Evolutionary conservation across 2,113 vertebrate species (phyloP), one percentile per base, ranked within the genome.

Genomic region (Esox niger): DNA sequence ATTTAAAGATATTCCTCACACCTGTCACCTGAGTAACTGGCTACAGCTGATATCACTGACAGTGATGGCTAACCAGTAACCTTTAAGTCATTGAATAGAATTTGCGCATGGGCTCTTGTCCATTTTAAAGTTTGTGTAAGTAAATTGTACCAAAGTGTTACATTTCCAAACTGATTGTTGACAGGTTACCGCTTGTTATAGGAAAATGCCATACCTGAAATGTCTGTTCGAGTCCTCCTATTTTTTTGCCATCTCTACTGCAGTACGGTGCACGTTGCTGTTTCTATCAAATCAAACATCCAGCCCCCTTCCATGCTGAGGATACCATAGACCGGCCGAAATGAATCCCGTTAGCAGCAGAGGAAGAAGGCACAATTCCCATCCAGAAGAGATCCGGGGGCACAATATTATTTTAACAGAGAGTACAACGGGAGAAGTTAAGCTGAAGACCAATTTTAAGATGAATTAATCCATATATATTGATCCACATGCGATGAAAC

Each of bases 191-290:
- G 38, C 23, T 54, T n/a, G 2, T 54, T 15, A 54, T 54, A 7
- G 9, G 31, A 52, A 47, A 75, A 31, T 76, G 15, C 17, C 20
- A 46, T 88, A 90, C 89, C 87, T 90, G 77, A 76, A 76, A 68
- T 15, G 79, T 78, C 30, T 70, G 58, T 74, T 68, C 6, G 59
- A 35, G 0, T 30, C 61, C 62, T 60, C 64, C 76, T 88, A 88
- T 77, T 78, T 80, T 74, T 75, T 85, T 63, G 35, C 81, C 91
- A 91, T 92, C 73, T 62, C 88, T 58, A 76, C 58, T 75, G 78
- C 23, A 69, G 66, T 47, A 73, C 75, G 52, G 57, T 70, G 74
- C 83, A 68, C 70, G 81, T 81, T 84, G 67, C 76, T 46, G 78
- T 68, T 79, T 87, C 80, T 73, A 66, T 74, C 55, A 61, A 70